Evolutionary conservation across 2,113 vertebrate genomes (phyloP).

Genomic region (Calidris pygmaea): DNA sequence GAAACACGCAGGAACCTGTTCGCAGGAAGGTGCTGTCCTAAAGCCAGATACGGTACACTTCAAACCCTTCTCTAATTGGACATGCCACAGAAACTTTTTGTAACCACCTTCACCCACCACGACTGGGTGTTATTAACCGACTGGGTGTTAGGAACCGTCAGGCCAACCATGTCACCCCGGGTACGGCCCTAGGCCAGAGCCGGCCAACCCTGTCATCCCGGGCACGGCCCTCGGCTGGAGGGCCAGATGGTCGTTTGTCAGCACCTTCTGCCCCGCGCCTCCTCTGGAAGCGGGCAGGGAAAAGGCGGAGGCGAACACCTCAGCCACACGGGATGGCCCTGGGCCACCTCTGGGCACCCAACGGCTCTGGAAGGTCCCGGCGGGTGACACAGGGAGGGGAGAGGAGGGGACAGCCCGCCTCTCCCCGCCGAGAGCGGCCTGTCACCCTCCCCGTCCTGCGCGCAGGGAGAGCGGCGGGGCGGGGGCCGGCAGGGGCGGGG

Average conservation of each 20-base stretch:
- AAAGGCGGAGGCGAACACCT: rapidly evolving
- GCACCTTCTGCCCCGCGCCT: not conserved
- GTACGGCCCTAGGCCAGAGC: not conserved
- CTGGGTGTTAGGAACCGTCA: rapidly evolving
- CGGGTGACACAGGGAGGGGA: not conserved
- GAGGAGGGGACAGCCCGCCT: not conserved
- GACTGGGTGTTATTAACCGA: rapidly evolving
- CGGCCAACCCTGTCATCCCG: not conserved
- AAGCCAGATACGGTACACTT: rapidly evolving
- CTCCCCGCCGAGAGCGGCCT: not conserved
- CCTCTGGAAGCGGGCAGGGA: too few species aligned
- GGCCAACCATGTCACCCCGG: not conserved
- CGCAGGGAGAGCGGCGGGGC: not conserved
- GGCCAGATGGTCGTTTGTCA: rapidly evolving
- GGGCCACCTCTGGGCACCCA: not conserved
- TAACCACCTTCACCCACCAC: not conserved
- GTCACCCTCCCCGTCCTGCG: not conserved
- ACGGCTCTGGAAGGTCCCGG: not conserved
- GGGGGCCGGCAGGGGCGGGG: not conserved
- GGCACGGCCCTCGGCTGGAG: not conserved
- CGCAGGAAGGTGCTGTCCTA: not conserved
- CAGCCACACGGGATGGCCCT: too few species aligned
- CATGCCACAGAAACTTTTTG: not conserved
- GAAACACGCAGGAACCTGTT: rapidly evolving
- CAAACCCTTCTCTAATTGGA: not conserved